Evolutionary conservation across 2,888 invertebrate genomes (phyloP).

Genomic region (Kryphioiulus occultus): DNA sequence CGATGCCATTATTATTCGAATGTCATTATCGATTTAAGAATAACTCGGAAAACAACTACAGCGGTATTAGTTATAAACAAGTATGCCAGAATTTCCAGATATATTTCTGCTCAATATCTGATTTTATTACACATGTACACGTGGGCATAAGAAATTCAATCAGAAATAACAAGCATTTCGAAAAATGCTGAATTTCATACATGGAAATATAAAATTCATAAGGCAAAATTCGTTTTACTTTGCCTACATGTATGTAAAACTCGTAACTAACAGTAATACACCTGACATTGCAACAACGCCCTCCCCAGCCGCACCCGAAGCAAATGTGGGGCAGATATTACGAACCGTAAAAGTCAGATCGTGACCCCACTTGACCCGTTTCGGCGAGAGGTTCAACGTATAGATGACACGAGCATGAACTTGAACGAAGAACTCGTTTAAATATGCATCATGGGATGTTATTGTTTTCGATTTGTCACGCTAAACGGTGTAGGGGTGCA

Average conservation of each 20-base stretch:
- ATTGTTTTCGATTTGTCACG: constrained; percentile 4
- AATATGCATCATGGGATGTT: neutral
- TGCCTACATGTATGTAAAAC: too few species aligned
- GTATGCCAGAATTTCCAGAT: too few species aligned
- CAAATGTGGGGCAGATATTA: neutral
- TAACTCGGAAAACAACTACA: too few species aligned
- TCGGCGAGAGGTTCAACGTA: neutral
- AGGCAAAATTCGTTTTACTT: neutral
- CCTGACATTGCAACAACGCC: neutral
- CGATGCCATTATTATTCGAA: too few species aligned
- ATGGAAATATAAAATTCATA: neutral
- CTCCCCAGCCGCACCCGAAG: neutral
- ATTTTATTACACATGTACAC: neutral
- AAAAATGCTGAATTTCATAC: neutral
- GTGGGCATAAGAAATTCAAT: neutral
- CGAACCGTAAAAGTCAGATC: neutral
- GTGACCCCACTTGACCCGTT: neutral
- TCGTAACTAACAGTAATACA: neutral
- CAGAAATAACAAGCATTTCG: neutral
- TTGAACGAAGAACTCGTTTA: neutral
- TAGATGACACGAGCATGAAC: neutral
- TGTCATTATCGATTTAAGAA: too few species aligned
- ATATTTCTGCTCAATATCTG: neutral
- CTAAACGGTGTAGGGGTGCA: neutral
- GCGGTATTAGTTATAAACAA: too few species aligned